phyloP scores from a whole-genome alignment of 1,140 invertebrate species.

The Pteromalus puparum region DNA sequence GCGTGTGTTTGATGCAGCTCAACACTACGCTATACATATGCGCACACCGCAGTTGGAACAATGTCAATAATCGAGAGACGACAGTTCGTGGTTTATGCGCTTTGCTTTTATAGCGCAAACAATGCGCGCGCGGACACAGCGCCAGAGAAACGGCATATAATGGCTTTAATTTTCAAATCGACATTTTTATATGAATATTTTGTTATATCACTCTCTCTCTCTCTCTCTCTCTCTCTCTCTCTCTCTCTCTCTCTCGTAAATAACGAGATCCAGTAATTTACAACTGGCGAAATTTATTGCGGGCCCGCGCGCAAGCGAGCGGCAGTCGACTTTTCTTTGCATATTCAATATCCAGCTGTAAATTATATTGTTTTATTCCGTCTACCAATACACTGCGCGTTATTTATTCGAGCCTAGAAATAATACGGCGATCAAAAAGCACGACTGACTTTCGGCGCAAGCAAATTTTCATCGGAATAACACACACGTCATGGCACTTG shows the following conservation, averaged over 20 bases:
- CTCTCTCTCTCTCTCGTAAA: neutral
- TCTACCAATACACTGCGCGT: too few species aligned
- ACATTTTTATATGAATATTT: neutral
- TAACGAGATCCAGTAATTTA: neutral
- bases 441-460: too few species aligned
- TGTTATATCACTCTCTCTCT: too few species aligned
- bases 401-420: too few species aligned
- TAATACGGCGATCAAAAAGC: too few species aligned
- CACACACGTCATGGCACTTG: too few species aligned
- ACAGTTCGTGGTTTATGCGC: too few species aligned
- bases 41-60: slow-evolving; percentile 11
- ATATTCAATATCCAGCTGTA: neutral
- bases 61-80: slow-evolving; percentile 31
- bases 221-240: too few species aligned
- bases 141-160: neutral
- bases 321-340: neutral
- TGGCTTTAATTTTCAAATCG: neutral
- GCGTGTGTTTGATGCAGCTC: slow-evolving; percentile 34
- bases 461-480: neutral
- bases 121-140: too few species aligned
- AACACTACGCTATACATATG: neutral
- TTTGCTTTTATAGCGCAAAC: neutral
- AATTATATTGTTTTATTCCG: neutral
- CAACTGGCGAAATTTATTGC: neutral
- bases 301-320: too few species aligned